A percentile compares a stretch with the other conserved stretches of the same genome.
These are phyloP conservation scores for Drosophila phalerata DNA, from an alignment of 2,888 invertebrate genomes.

Conservation along the genomic window DNA sequence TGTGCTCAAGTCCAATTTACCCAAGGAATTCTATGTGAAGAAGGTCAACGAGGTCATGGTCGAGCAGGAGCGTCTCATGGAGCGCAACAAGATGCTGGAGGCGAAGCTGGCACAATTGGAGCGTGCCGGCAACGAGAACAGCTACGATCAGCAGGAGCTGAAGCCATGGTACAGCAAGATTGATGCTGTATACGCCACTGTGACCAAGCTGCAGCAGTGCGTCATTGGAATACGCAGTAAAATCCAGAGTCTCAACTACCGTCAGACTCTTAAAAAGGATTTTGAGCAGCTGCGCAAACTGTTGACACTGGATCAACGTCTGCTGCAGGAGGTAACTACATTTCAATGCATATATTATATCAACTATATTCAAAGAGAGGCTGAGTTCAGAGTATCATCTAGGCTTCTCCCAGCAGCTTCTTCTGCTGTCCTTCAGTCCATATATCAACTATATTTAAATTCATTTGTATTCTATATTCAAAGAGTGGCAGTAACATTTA, in stretches of 20 bases:
- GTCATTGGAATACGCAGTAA: slow-evolving; percentile 81
- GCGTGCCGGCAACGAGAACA: slow-evolving; percentile 41
- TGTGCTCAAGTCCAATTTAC: slow-evolving; percentile 84
- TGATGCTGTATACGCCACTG: slow-evolving; percentile 76
- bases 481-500: slow-evolving; percentile 25
- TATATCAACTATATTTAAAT: not conserved
- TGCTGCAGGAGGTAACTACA: slow-evolving; percentile 73
- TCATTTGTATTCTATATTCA: slow-evolving; percentile 3
- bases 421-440: no score
- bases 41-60: slow-evolving; percentile 81
- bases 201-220: slow-evolving; percentile 79
- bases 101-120: slow-evolving; percentile 54
- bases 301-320: slow-evolving; percentile 67
- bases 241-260: slow-evolving; percentile 79
- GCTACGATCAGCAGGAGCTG: slow-evolving; percentile 77
- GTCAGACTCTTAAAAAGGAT: slow-evolving; percentile 78
- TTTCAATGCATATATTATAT: not conserved
- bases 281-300: slow-evolving; percentile 75
- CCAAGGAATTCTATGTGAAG: slow-evolving; percentile 85
- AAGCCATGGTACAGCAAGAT: slow-evolving; percentile 83
- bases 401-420: no score
- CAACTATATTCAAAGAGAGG: slow-evolving; percentile 2
- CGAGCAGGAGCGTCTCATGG: slow-evolving; percentile 80
- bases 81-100: slow-evolving; percentile 73
- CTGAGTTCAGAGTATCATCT: no score